Evolutionary conservation across 2,797 vertebrate species (phyloP).

Genomic region (Alca torda): DNA sequence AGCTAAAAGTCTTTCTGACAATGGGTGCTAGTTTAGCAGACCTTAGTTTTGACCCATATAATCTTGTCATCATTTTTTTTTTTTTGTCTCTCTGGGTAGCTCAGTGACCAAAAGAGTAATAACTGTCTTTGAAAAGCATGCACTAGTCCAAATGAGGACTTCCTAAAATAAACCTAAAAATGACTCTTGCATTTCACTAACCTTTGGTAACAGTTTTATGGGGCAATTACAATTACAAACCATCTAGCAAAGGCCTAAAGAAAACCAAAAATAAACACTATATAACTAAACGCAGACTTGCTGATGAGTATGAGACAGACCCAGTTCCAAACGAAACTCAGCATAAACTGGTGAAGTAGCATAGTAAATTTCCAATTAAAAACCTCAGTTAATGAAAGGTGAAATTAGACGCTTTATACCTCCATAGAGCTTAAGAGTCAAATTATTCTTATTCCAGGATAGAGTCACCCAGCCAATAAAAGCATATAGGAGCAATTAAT

Average conservation of each 20-base stretch:
- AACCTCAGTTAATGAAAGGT: neutral
- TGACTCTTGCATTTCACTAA: neutral
- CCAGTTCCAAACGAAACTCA: neutral
- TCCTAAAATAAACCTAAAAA: conserved; percentile 20
- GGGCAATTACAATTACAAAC: neutral
- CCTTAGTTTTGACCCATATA: neutral
- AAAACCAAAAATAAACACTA: neutral
- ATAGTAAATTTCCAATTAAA: neutral
- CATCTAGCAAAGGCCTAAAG: neutral
- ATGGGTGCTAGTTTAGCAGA: neutral
- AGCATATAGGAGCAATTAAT: neutral
- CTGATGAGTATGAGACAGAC: neutral
- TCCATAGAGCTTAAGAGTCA: neutral
- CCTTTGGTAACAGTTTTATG: neutral
- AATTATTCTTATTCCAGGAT: neutral
- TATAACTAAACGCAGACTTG: neutral
- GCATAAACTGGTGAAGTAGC: neutral
- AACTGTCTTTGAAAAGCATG: neutral
- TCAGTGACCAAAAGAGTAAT: neutral
- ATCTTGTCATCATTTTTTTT: neutral
- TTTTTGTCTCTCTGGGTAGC: neutral
- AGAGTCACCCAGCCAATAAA: neutral
- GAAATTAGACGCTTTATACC: neutral
- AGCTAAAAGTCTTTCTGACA: neutral
- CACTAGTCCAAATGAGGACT: neutral